These are phyloP conservation scores for Pristionchus mayeri DNA, from an alignment of 2,888 invertebrate genomes.

Conservation along the genomic window DNA sequence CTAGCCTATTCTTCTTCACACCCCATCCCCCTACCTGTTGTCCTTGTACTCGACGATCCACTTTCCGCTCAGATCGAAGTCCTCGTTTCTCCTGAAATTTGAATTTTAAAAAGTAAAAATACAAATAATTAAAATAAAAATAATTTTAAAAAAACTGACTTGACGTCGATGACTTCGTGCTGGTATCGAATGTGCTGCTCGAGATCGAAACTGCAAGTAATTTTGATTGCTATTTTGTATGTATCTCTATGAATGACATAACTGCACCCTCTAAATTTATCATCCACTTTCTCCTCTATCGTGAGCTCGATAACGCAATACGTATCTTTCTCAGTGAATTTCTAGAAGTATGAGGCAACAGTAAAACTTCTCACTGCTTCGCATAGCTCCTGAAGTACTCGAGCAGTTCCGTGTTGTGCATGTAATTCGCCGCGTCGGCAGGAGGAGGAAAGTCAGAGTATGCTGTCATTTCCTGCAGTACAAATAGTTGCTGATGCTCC, in stretches of 20 bases:
- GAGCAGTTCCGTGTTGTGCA: conserved; percentile 76
- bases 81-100: conserved; percentile 61
- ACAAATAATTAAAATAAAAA: conserved; percentile 3
- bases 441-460: conserved; percentile 78
- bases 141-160: background rate
- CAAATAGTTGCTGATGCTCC: background rate
- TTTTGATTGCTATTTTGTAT: background rate
- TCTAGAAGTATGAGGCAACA: no score
- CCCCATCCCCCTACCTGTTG: background rate
- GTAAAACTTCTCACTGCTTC: conserved; percentile 50
- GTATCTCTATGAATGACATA: no score
- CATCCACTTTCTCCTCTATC: background rate
- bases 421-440: conserved; percentile 77
- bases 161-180: conserved; percentile 54
- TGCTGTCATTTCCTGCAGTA: conserved; percentile 73
- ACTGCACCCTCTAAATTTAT: no score
- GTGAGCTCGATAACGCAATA: background rate
- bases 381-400: conserved; percentile 65
- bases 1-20: no score
- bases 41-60: conserved; percentile 45
- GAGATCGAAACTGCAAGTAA: conserved; percentile 57
- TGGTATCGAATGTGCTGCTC: conserved; percentile 61
- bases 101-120: background rate
- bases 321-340: no score
- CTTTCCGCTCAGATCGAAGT: conserved; percentile 72